Conservation (phyloP, 2,888 invertebrate species). For the Smittia sp. region DNA sequence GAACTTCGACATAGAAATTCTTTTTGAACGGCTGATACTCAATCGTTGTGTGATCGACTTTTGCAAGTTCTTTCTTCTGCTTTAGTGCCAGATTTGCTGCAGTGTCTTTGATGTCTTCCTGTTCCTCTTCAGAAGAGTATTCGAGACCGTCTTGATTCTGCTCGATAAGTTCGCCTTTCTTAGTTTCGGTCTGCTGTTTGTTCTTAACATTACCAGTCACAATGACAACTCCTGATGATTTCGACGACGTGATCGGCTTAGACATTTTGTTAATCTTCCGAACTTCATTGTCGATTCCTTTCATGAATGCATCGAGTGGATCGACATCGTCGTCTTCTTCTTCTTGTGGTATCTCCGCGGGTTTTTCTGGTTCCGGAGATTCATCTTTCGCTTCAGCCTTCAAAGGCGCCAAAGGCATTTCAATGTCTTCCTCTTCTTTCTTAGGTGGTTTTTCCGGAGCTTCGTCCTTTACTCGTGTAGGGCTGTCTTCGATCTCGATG, state of each 20-base stretch:
- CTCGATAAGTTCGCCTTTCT: conserved; percentile 97
- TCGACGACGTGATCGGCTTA: conserved; percentile 55
- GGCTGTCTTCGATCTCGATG: conserved; percentile 44
- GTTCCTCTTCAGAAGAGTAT: conserved; percentile 96
- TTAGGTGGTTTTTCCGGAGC: conserved; percentile 42
- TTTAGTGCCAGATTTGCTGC: conserved; percentile 81
- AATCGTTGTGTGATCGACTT: conserved; percentile 85
- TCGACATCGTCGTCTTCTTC: conserved; percentile 85
- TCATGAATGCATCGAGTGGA: conserved; percentile 97
- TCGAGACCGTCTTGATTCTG: conserved; percentile 97
- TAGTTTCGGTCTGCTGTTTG: conserved; percentile 62
- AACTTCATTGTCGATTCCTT: conserved; percentile 66
- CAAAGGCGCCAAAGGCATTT: conserved; percentile 48
- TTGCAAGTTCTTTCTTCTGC: conserved; percentile 86
- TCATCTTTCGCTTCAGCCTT: conserved; percentile 43
- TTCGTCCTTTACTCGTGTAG: conserved; percentile 25
- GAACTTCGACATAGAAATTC: conserved; percentile 96
- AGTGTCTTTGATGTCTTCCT: conserved; percentile 88
- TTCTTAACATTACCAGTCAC: conserved; percentile 81
- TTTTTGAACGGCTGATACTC: conserved; percentile 88
- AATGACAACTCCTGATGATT: conserved; percentile 66
- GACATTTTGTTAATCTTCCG: conserved; percentile 52
- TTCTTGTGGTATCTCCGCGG: conserved; percentile 56
- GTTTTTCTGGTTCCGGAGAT: conserved; percentile 48
- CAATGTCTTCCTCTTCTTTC: conserved; percentile 47